phyloP scores from a whole-genome alignment of 2,797 vertebrate genomes.

The Danio aesculapii region DNA sequence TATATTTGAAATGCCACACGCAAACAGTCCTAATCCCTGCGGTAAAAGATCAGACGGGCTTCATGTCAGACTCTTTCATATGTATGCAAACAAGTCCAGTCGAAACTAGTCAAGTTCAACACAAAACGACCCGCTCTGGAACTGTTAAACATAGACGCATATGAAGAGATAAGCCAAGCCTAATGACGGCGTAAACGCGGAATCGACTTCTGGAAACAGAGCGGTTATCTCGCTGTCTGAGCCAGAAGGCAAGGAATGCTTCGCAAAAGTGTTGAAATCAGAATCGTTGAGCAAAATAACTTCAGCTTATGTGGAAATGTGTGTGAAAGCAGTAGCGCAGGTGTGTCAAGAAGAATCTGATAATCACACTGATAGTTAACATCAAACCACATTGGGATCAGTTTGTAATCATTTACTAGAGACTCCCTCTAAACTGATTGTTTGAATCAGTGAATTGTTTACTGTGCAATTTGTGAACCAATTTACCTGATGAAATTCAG shows the following conservation, averaged over 20 bases:
- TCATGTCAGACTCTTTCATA: conserved; percentile 41
- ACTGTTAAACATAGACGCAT: conserved; percentile 34
- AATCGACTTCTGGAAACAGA: conserved; percentile 55
- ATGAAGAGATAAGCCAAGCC: conserved; percentile 45
- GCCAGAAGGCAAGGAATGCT: conserved; percentile 43
- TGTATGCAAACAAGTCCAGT: conserved; percentile 45
- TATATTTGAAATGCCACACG: conserved; percentile 39
- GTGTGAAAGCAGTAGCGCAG: not conserved
- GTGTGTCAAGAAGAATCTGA: not conserved
- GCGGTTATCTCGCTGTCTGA: conserved; percentile 56
- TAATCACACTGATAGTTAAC: too few relatives aligned
- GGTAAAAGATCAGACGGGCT: conserved; percentile 41
- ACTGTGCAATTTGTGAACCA: too few relatives aligned
- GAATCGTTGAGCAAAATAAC: conserved; percentile 13
- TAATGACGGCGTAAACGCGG: conserved; percentile 35
- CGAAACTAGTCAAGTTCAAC: conserved; percentile 49
- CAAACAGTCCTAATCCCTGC: conserved; percentile 37
- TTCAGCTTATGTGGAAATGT: not conserved
- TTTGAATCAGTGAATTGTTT: too few relatives aligned
- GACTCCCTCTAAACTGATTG: too few relatives aligned
- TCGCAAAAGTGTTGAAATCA: conserved; percentile 38
- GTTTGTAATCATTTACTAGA: too few relatives aligned
- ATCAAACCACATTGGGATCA: too few relatives aligned
- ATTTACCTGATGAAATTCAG: too few relatives aligned
- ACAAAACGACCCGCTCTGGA: conserved; percentile 35